These are phyloP conservation scores for Xylocampa areola DNA, from an alignment of 2,888 invertebrate species.

Conservation along the genomic window DNA sequence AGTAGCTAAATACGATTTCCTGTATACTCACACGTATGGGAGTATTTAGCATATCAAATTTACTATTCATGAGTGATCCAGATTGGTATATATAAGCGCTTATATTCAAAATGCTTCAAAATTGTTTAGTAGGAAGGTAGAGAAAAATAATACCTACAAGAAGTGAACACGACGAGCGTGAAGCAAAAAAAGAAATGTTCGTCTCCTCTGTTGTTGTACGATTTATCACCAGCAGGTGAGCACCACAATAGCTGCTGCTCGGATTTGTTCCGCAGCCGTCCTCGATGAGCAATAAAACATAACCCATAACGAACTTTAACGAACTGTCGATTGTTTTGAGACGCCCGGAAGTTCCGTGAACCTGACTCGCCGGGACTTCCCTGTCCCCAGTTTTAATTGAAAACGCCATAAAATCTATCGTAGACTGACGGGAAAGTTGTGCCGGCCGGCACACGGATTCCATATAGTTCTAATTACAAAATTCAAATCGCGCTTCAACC, in stretches of 20 bases:
- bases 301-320: conserved; percentile 60
- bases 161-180: conserved; percentile 12
- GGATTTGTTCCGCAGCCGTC: conserved; percentile 25
- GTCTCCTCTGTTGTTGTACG: conserved; percentile 21
- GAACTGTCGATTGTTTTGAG: conserved; percentile 61
- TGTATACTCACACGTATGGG: conserved; percentile 12
- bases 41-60: conserved; percentile 12
- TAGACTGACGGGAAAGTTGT: conserved; percentile 40
- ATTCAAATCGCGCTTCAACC: conserved; percentile 64
- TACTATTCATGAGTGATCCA: conserved; percentile 12
- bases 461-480: conserved; percentile 68
- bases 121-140: not conserved
- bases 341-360: conserved; percentile 32
- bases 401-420: conserved; percentile 59
- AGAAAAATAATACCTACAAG: conserved; percentile 10
- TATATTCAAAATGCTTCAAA: not conserved
- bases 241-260: conserved; percentile 6
- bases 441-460: conserved; percentile 32
- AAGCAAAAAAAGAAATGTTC: conserved; percentile 17
- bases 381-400: conserved; percentile 60
- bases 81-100: not conserved
- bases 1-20: conserved; percentile 40
- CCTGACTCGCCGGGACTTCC: conserved; percentile 42
- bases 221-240: conserved; percentile 23
- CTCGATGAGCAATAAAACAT: conserved; percentile 56